These are phyloP conservation scores for Plecturocebus donacophilus DNA, from an alignment of 2,113 vertebrate species.

Conservation along the genomic window DNA sequence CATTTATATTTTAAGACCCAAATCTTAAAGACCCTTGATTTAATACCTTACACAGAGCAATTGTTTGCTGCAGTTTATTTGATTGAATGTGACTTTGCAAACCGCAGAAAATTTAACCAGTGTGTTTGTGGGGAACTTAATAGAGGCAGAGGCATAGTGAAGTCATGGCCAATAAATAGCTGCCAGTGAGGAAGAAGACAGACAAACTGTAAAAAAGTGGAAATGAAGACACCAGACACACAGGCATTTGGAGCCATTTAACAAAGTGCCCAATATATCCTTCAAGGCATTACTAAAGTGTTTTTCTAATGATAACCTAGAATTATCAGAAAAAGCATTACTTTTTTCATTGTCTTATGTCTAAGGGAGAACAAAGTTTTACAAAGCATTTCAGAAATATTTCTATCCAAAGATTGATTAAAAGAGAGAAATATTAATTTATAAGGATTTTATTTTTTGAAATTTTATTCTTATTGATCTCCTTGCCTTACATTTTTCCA, in stretches of 20 bases:
- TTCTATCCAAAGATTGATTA: not conserved
- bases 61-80: not conserved
- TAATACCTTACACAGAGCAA: constrained; percentile 3
- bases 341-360: not conserved
- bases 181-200: not conserved
- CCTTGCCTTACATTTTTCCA: not conserved
- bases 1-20: constrained; percentile 21
- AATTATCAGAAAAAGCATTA: not conserved
- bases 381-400: constrained; percentile 6
- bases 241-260: constrained; percentile 15
- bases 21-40: not conserved
- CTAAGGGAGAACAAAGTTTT: not conserved
- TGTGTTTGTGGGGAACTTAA: not conserved
- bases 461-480: not conserved
- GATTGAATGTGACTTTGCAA: constrained; percentile 31
- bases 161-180: not conserved
- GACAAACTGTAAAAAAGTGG: not conserved
- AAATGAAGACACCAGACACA: not conserved
- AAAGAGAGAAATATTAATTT: not conserved
- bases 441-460: not conserved
- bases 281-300: not conserved
- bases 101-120: not conserved
- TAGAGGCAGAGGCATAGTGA: not conserved
- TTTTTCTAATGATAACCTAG: not conserved
- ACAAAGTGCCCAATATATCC: not conserved